Base-by-base conservation (phyloP, 2,113 vertebrate genomes). In the Jaculus jaculus region DNA sequence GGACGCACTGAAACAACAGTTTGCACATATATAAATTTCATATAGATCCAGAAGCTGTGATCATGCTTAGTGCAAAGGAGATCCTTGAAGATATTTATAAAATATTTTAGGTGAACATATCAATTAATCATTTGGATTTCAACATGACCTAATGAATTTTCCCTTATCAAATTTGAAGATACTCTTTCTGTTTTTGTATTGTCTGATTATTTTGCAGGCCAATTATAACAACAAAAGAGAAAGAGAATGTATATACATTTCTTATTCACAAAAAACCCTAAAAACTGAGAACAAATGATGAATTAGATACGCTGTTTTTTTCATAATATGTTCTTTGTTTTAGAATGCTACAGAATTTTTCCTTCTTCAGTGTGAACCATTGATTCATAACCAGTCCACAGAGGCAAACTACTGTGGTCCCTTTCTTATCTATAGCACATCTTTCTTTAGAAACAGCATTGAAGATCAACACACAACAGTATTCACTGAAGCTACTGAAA, bases 401-500 rank as follows among this genome's bases (percentile, higher is more conserved):
- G 47, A 63, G 58, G 95, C 95, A 94, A 92, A 91, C 11, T 71
- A 60, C 34, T 71, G 3, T 37, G 28, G n/a, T 84, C 84, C 80
- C 24, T 84, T 92, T 97, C 65, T 86, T 91, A 51, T 30, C 9
- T 21, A 34, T 82, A 96, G 73, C 92, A 96, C 63, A 78, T 96
- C 86, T 90, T 95, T 72, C 47, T 90, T 94, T 66, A 83, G 68
- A 81, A 37, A 15, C 37, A 58, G 93, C 95, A 84, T 87, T 95
- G 97, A 93, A n/a, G 23, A 90, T 75, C 91, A 96, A 95, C 39
- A 95, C 94, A 92, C 11, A 74, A 93, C 10, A 82, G 24, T 21
- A 80, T 92, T 94, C 83, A 96, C 96, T 93, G 32, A 51, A 97
- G 94, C 93, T 83, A 87, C 71, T 97, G 92, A 87, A 97, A 95